Conservation (phyloP, 2,113 vertebrate species). For the Atractosteus spatula region DNA sequence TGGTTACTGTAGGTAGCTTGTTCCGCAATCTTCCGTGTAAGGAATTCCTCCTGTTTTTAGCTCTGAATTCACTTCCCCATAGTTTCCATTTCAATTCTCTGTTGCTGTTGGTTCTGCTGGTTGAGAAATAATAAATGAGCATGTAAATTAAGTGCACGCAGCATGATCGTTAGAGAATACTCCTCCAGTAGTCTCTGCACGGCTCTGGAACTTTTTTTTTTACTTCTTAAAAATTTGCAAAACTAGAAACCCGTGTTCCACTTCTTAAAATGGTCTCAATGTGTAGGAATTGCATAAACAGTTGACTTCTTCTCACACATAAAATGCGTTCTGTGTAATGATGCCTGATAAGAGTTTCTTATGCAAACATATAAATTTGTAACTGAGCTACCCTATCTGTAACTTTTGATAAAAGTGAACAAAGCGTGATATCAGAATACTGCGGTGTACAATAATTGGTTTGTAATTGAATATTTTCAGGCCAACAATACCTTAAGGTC, state of each 20-base stretch:
- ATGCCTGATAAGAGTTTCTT: constrained; percentile 26
- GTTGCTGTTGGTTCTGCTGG: too few species aligned
- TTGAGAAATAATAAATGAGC: too few species aligned
- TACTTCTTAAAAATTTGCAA: constrained; percentile 5
- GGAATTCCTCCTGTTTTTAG: too few species aligned
- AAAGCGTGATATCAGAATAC: constrained; percentile 16
- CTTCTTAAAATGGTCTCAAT: neutral
- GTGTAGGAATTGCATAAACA: constrained; percentile 13
- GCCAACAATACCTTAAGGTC: constrained; percentile 12
- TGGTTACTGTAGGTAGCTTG: too few species aligned
- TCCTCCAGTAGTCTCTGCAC: neutral
- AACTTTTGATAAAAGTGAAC: constrained; percentile 6
- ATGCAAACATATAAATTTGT: constrained; percentile 19
- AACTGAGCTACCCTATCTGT: constrained; percentile 18
- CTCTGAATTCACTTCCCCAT: too few species aligned
- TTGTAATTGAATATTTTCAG: constrained; percentile 10
- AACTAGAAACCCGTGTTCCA: constrained; percentile 37
- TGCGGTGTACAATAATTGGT: constrained; percentile 18
- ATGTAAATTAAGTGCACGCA: too few species aligned
- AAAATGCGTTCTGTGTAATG: constrained; percentile 6
- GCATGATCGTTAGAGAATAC: neutral
- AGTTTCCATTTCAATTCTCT: too few species aligned
- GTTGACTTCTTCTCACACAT: neutral
- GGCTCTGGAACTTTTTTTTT: neutral
- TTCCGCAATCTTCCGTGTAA: too few species aligned